Conservation (phyloP, 1,140 invertebrate genomes). For the Sitodiplosis mosellana region DNA sequence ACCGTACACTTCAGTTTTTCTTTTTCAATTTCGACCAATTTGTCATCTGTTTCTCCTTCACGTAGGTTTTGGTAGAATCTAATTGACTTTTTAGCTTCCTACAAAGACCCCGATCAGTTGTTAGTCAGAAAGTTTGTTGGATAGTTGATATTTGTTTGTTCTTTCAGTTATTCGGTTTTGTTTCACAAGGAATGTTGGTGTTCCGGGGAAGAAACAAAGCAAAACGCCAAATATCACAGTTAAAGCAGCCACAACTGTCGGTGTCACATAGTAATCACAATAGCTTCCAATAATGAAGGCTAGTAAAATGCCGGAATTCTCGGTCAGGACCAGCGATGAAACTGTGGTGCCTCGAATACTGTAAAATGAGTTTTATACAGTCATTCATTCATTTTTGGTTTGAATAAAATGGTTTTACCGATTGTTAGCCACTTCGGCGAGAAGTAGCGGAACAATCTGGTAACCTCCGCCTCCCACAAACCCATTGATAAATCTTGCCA, state of each 20-base stretch:
- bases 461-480: conserved; percentile 1
- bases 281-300: conserved; percentile 31
- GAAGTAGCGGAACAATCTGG: conserved; percentile 32
- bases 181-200: conserved; percentile 10
- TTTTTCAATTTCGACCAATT: background rate
- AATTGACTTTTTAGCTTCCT: background rate
- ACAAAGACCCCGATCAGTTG: background rate
- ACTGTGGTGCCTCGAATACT: conserved; percentile 38
- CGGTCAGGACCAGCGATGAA: conserved; percentile 32
- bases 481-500: conserved; percentile 33
- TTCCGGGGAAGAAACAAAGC: conserved; percentile 13
- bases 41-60: background rate
- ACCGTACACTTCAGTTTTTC: background rate
- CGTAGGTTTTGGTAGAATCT: background rate
- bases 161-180: background rate
- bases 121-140: background rate
- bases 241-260: conserved; percentile 17
- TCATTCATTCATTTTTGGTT: background rate
- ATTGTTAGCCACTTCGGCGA: conserved; percentile 37
- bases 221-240: conserved; percentile 7
- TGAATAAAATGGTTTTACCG: background rate
- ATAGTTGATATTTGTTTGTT: background rate
- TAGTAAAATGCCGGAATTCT: conserved; percentile 37
- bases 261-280: conserved; percentile 23
- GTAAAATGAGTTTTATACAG: no score